These are phyloP conservation scores for Pycnomerus fuliginosus DNA, from an alignment of 2,888 invertebrate genomes.

Conservation along the genomic window DNA sequence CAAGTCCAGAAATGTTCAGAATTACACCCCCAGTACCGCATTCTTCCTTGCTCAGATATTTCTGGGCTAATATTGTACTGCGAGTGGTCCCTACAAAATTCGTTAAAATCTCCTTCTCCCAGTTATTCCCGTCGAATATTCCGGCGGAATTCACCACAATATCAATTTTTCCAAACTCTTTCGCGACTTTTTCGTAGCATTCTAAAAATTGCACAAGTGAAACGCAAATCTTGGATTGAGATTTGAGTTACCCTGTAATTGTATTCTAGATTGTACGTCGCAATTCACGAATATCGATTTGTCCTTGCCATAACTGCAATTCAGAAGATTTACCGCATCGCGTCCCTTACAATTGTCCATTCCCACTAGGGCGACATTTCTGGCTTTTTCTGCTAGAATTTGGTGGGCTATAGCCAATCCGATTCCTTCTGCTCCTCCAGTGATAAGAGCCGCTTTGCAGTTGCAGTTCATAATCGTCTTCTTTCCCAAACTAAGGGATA, in stretches of 20 bases:
- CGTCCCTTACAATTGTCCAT: conserved; percentile 11
- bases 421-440: conserved; percentile 33
- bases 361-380: conserved; percentile 12
- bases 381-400: conserved; percentile 9
- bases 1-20: conserved; percentile 56
- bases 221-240: neutral
- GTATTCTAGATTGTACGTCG: conserved; percentile 13
- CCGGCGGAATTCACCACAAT: conserved; percentile 31
- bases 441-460: conserved; percentile 37
- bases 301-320: conserved; percentile 10
- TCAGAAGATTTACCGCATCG: conserved; percentile 9
- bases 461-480: conserved; percentile 19
- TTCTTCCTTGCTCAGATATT: conserved; percentile 50
- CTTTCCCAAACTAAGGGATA: too few relatives aligned
- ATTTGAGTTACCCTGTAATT: conserved; percentile 8
- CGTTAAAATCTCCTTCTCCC: conserved; percentile 66
- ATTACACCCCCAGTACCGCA: conserved; percentile 55
- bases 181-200: conserved; percentile 23
- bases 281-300: conserved; percentile 10
- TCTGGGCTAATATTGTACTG: conserved; percentile 47
- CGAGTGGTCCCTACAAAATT: conserved; percentile 50
- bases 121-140: conserved; percentile 63
- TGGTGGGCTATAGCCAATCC: conserved; percentile 14
- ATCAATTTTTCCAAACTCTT: conserved; percentile 30
- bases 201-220: conserved; percentile 3